Evolutionary conservation across 2,888 invertebrate genomes (phyloP).

Genomic region (Alsophila aescularia): DNA sequence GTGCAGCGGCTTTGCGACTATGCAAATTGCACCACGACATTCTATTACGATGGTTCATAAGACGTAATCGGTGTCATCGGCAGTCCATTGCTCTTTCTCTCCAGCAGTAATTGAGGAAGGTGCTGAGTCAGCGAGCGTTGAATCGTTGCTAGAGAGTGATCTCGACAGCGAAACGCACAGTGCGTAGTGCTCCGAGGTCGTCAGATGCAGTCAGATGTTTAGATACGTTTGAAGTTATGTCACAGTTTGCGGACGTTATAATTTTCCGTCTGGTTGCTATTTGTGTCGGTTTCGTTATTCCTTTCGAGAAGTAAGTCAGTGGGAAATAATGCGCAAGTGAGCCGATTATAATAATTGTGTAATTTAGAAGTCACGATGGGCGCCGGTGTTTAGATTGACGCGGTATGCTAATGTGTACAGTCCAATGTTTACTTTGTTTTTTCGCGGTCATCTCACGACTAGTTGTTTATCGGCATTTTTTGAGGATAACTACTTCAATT

Average conservation of each 20-base stretch:
- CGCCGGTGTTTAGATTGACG: constrained; percentile 26
- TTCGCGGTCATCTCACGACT: background rate
- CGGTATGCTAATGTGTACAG: constrained; percentile 25
- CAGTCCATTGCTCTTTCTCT: constrained; percentile 49
- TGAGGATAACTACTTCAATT: too few species aligned
- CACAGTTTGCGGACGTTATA: constrained; percentile 57
- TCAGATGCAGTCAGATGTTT: constrained; percentile 62
- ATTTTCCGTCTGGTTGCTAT: constrained; percentile 71
- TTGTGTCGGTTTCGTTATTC: constrained; percentile 52
- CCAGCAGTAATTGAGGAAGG: constrained; percentile 32
- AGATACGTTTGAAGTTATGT: constrained; percentile 67
- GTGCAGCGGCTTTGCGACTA: constrained; percentile 42
- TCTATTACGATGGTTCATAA: constrained; percentile 23
- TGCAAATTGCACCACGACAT: constrained; percentile 44
- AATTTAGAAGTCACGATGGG: constrained; percentile 39
- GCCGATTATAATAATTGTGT: constrained; percentile 43
- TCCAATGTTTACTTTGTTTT: constrained; percentile 8
- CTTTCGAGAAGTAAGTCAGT: constrained; percentile 52
- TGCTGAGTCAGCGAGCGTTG: constrained; percentile 53
- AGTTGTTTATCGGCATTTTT: too few species aligned
- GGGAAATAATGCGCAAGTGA: constrained; percentile 43
- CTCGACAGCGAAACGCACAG: constrained; percentile 64
- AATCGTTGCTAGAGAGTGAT: constrained; percentile 52
- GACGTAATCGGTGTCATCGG: constrained; percentile 45
- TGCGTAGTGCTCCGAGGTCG: constrained; percentile 51